Evolutionary conservation across 2,113 vertebrate species (phyloP).

Genomic region (Oenanthe oenanthe): DNA sequence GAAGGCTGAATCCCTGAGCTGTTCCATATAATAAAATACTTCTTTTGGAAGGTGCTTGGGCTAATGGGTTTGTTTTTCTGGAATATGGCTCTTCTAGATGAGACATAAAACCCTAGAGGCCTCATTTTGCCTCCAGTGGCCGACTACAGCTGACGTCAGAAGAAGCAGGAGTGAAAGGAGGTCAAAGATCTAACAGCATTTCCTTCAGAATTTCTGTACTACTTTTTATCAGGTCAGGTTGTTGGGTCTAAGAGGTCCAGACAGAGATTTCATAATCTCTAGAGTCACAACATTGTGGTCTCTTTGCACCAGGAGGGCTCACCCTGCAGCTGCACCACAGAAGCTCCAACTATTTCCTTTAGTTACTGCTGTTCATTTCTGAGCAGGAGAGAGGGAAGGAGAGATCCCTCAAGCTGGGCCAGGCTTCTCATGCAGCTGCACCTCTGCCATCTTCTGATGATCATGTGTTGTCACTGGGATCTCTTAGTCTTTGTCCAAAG

Average conservation of each 20-base stretch:
- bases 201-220: not conserved
- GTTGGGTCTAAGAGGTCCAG: not conserved
- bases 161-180: not conserved
- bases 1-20: slow-evolving; percentile 47
- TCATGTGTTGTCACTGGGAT: not conserved
- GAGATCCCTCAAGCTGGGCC: not conserved
- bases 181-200: not conserved
- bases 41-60: slow-evolving; percentile 49
- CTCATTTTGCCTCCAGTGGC: slow-evolving; percentile 7
- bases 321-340: not conserved
- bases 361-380: not conserved
- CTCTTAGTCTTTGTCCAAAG: not conserved
- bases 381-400: not conserved
- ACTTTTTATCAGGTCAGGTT: not conserved
- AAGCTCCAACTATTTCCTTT: not conserved
- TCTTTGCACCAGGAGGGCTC: not conserved
- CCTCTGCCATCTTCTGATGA: not conserved
- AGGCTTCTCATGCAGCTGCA: not conserved
- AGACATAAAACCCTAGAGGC: slow-evolving; percentile 6
- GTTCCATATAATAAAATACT: slow-evolving; percentile 47
- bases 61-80: slow-evolving; percentile 33
- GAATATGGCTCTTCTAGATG: slow-evolving; percentile 18
- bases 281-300: not conserved
- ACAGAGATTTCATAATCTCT: not conserved
- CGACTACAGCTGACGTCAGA: not conserved